Conservation (phyloP, 2,797 vertebrate genomes). For the Cryptoprocta ferox region DNA sequence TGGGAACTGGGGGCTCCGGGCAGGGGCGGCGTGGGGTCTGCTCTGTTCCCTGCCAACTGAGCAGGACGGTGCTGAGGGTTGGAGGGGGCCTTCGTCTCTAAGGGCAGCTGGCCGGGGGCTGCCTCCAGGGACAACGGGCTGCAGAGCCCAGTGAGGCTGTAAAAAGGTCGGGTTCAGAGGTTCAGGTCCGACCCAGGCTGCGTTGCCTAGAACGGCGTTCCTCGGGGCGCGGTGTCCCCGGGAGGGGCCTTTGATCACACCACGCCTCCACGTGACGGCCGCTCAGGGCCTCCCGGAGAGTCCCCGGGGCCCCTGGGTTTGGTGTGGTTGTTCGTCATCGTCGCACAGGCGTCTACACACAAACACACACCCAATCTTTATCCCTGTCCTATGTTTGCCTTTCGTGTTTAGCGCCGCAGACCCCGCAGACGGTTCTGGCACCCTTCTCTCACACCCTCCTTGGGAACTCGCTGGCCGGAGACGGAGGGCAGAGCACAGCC, state of each 20-base stretch:
- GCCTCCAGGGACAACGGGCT: neutral
- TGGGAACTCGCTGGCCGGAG: neutral
- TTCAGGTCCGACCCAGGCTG: neutral
- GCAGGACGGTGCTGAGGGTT: neutral
- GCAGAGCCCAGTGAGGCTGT: rapidly evolving
- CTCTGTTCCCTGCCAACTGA: too few species aligned
- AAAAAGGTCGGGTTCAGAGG: neutral
- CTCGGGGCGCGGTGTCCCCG: rapidly evolving
- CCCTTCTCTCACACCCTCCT: neutral
- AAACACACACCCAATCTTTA: neutral
- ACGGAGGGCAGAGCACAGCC: rapidly evolving
- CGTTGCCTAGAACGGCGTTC: neutral
- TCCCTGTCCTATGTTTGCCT: neutral
- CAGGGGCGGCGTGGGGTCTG: neutral
- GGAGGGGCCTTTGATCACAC: too few species aligned
- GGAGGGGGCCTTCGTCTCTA: rapidly evolving
- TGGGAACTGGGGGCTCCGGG: neutral
- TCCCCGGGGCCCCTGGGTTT: neutral
- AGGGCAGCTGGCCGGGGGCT: rapidly evolving
- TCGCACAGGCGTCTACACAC: neutral
- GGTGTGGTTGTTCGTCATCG: rapidly evolving
- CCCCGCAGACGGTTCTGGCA: too few species aligned
- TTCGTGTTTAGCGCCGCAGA: neutral
- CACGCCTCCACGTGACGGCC: neutral
- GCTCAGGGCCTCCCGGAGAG: too few species aligned